Conservation (phyloP, 2,888 invertebrate genomes). For the Zootermopsis nevadensis region DNA sequence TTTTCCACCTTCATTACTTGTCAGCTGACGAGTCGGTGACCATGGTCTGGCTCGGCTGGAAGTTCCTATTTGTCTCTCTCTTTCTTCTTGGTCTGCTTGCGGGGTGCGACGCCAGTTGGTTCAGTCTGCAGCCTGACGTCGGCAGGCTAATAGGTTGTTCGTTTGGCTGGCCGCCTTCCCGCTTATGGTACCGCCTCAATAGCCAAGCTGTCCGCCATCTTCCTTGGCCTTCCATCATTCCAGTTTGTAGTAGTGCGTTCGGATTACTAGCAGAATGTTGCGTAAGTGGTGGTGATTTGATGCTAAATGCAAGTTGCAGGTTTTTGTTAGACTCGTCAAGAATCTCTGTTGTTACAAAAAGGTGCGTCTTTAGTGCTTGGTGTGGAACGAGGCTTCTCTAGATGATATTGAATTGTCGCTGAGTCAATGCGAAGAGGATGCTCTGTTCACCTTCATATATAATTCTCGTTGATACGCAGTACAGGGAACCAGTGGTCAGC, state of each 20-base stretch:
- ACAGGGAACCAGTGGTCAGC: constrained; percentile 33
- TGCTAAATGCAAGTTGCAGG: background rate
- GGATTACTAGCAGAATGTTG: background rate
- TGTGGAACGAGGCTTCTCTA: background rate
- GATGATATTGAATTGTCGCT: background rate
- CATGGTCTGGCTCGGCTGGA: constrained; percentile 7
- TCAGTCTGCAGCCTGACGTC: constrained; percentile 37
- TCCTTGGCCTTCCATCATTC: background rate
- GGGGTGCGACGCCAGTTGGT: constrained; percentile 5
- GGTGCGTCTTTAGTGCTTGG: background rate
- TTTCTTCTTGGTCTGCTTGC: background rate
- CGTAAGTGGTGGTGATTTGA: background rate
- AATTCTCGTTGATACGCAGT: constrained; percentile 9
- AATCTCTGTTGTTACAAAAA: background rate
- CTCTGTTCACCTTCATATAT: background rate
- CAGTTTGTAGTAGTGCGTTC: background rate
- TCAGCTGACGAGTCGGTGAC: constrained; percentile 17
- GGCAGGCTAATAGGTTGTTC: background rate
- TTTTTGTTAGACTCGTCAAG: background rate
- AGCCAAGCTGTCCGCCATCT: constrained; percentile 25
- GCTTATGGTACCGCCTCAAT: too few species aligned
- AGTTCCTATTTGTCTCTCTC: background rate
- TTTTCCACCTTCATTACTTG: background rate
- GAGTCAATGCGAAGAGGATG: constrained; percentile 34
- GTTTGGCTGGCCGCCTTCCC: too few species aligned